These are phyloP conservation scores for Drosophila nr. medialis DNA, from an alignment of 2,888 invertebrate genomes.

Conservation along the genomic window DNA sequence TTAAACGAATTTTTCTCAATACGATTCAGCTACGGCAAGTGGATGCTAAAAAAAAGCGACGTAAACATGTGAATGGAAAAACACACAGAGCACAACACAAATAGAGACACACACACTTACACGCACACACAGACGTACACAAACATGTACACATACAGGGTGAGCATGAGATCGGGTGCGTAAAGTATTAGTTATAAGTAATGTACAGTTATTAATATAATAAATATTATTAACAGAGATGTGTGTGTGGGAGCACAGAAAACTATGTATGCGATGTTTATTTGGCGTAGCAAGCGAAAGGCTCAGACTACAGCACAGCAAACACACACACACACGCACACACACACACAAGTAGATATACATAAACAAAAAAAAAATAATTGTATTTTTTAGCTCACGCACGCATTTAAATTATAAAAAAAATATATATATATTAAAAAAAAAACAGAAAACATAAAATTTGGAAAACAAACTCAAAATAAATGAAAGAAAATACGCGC, in stretches of 20 bases:
- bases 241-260: constrained; percentile 9
- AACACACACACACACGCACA: constrained; percentile 1
- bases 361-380: constrained; percentile 15
- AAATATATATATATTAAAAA: constrained; percentile 29
- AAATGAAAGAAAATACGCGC: constrained; percentile 41
- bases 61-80: constrained; percentile 49
- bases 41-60: constrained; percentile 45
- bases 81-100: constrained; percentile 29
- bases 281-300: constrained; percentile 17
- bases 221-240: neutral
- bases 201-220: constrained; percentile 29
- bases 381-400: constrained; percentile 29
- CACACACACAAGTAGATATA: constrained; percentile 19
- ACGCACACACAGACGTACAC: constrained; percentile 12
- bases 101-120: constrained; percentile 23
- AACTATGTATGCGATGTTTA: constrained; percentile 29
- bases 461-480: constrained; percentile 35
- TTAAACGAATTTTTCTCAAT: constrained; percentile 29
- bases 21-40: constrained; percentile 45
- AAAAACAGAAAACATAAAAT: constrained; percentile 20
- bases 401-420: constrained; percentile 46
- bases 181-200: constrained; percentile 25
- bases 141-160: constrained; percentile 10
- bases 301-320: constrained; percentile 20
- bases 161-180: constrained; percentile 23